Evolutionary conservation across 1,140 invertebrate species (phyloP).

Genomic region (Bombus turneri): DNA sequence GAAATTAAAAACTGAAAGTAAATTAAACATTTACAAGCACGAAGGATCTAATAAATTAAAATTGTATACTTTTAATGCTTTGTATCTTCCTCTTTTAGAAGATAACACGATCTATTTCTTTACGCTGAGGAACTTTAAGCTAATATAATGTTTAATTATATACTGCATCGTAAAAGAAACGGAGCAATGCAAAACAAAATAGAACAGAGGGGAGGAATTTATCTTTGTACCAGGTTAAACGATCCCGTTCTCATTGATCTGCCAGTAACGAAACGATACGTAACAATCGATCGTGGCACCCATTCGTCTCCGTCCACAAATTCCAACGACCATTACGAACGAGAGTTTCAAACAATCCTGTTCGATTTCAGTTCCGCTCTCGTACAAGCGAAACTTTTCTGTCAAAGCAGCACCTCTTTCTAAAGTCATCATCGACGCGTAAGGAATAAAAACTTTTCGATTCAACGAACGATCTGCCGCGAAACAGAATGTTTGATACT

Average conservation of each 20-base stretch:
- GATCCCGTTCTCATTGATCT: slow-evolving; percentile 3
- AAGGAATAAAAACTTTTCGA: slow-evolving; percentile 24
- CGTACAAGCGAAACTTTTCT: background rate
- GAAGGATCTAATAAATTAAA: background rate
- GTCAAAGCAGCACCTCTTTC: background rate
- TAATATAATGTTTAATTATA: no score
- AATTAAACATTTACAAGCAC: background rate
- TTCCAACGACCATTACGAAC: slow-evolving; percentile 37
- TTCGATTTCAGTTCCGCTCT: background rate
- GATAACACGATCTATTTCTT: no score
- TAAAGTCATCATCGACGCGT: background rate
- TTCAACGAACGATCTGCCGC: background rate
- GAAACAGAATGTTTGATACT: background rate
- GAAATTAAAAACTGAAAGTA: background rate
- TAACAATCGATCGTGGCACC: slow-evolving; percentile 13
- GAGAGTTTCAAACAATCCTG: background rate
- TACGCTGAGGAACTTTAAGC: no score
- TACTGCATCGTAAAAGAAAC: no score
- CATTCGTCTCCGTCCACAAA: slow-evolving; percentile 2
- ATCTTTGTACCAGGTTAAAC: background rate
- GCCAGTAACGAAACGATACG: slow-evolving; percentile 27
- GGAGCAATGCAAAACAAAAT: background rate
- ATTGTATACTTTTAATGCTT: background rate
- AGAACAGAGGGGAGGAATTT: background rate
- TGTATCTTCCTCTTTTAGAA: background rate